Evolutionary conservation across 2,888 invertebrate species (phyloP), one percentile per base, ranked within the genome.

Genomic region (Mycogona germanica): DNA sequence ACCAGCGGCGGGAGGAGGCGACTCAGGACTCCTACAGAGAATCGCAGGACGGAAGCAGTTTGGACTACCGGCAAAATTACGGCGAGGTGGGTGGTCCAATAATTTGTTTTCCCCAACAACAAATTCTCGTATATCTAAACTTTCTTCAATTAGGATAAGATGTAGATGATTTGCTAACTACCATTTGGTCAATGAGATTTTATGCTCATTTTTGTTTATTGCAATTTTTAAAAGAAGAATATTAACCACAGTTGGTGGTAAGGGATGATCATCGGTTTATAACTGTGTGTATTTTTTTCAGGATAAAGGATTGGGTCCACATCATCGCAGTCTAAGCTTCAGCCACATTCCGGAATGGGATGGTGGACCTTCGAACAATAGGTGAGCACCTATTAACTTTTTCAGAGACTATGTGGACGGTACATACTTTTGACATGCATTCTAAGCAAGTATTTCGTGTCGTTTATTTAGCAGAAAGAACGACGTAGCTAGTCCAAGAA

Each of bases 301-400:
- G 52, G 23, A 32, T 19, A 19, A n/a, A 5, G 23, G 28, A 23
- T 23, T 52, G 25, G 26, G 25, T 5, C 3, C 52, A 23, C 41
- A 52, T 45, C 52, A 52, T 29, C 29, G 52, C 23, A 52, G 52
- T 45, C 28, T 52, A 28, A 52, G 52, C 21, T 52, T 52, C 35
- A 52, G 17, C 45, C 52, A 52, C 25, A 45, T 52, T 45, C n/a
- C n/a, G 17, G 25, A 49, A 35, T 52, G 29, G 32, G 32, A 52
- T 14, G 35, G 40, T 17, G 45, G 45, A 32, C 23, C 23, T 19
- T 30, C 37, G 12, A 52, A n/a, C n/a, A n/a, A 41, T 30, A 32
- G 45, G 52, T 52, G 45, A 42, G 26, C 19, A 26, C 14, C 21
- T 38, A 38, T 19, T 41, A 19, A 17, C 7, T n/a, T 6, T 23